Base-by-base conservation (phyloP, 2,888 invertebrate genomes). In the Polydrusus tereticollis region DNA sequence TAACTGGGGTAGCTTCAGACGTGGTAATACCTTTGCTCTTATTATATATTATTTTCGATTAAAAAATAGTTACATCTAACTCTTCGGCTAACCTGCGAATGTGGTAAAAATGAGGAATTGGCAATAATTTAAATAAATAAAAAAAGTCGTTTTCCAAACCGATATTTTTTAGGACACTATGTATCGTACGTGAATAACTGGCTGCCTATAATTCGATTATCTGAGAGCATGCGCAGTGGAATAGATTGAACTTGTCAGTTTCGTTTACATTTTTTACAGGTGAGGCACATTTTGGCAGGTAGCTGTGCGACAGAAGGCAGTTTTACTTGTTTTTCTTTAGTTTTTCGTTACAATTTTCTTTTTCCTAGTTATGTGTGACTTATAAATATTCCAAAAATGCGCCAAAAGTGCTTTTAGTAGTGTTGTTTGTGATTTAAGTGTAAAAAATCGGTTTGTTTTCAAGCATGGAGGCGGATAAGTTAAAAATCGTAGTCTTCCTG, bases 211-310 rank as follows among this genome's bases (percentile, higher is more conserved):
- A 29, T 5, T 7, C 12, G 16, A 16, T 23, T 63, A 33, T n/a
- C 33, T 45, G 26, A 36, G 16, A 43, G 20, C 33, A 5, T 47
- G 63, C 63, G 63, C 33, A 45, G 26, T 47, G 4, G 16, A 26
- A n/a, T 14, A 12, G 7, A 21, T 16, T 12, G 8, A 21, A 45
- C n/a, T 47, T 67, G 58, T 47, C 60, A 47, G 41, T 41, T 63
- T 69, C 33, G 69, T 63, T 68, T 59, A 63, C 63, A 63, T 69
- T 69, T 69, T 69, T 63, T 69, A 43, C 69, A 69, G 69, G 69
- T 69, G 69, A 63, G 60, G 43, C 60, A 68, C 68, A 47, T 68
- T 68, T 68, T 59, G 38, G 59, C 60, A 68, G 68, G 60, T 68
- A 60, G 60, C 47, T 47, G 68, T 60, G 47, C 50, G 52, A 23